Conservation (phyloP, 2,113 vertebrate species). For the Cricetomys ansorgei region DNA sequence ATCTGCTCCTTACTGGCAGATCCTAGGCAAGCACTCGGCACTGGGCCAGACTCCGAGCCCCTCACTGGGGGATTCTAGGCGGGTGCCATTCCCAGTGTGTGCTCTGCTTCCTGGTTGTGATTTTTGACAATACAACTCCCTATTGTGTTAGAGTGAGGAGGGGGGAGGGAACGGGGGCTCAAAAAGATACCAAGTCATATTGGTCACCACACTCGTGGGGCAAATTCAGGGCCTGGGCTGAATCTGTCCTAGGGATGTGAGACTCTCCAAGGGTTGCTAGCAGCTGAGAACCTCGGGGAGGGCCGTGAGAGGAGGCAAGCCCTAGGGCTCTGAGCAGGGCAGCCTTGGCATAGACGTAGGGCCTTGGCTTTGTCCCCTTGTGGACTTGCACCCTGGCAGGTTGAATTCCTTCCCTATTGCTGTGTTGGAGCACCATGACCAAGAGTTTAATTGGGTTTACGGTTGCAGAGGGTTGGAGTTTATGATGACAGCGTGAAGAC, state of each 20-base stretch:
- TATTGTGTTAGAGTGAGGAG: background rate
- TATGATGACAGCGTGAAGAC: too few species aligned
- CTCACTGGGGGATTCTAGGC: background rate
- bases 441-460: background rate
- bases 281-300: too few species aligned
- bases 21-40: background rate
- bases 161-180: background rate
- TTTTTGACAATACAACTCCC: background rate
- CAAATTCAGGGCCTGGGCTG: background rate
- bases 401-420: background rate
- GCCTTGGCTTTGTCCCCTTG: background rate
- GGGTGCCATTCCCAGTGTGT: background rate
- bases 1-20: background rate
- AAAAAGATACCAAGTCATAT: background rate
- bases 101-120: background rate
- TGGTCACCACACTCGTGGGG: background rate
- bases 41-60: too few species aligned
- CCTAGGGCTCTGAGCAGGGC: background rate
- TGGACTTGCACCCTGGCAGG: background rate
- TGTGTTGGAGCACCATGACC: background rate
- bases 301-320: background rate
- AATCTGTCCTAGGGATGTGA: background rate
- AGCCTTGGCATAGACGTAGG: background rate
- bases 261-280: background rate
- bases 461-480: background rate